Evolutionary conservation across 2,113 vertebrate genomes (phyloP).

Genomic region (Indicator indicator): DNA sequence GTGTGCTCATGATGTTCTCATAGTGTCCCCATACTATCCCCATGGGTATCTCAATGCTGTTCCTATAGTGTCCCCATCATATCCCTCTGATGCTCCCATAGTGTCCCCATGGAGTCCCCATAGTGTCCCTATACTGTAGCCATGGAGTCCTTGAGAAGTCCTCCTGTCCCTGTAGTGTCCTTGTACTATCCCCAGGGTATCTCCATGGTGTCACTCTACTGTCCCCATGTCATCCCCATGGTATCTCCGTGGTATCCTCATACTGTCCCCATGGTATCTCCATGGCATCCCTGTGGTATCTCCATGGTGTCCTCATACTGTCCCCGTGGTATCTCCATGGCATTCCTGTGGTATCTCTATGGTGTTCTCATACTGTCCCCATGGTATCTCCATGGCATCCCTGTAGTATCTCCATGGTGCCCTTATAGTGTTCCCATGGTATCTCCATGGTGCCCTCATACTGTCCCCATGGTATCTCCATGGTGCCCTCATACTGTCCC

Average conservation of each 20-base stretch:
- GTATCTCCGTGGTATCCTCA: not conserved
- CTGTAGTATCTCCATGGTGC: too few relatives aligned
- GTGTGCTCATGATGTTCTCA: not conserved
- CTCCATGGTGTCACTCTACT: not conserved
- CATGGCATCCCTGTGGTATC: not conserved
- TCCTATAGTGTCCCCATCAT: not conserved
- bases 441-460: too few relatives aligned
- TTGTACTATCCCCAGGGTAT: too few relatives aligned
- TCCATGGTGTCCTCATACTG: too few relatives aligned
- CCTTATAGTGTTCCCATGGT: not conserved
- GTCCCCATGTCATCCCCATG: too few relatives aligned
- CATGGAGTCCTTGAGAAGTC: too few relatives aligned
- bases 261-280: too few relatives aligned
- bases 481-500: too few relatives aligned
- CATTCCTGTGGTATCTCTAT: too few relatives aligned
- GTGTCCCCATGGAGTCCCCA: accelerated
- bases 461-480: accelerated
- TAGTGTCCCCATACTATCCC: not conserved
- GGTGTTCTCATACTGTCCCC: not conserved
- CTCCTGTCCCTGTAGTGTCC: too few relatives aligned
- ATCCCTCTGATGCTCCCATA: accelerated
- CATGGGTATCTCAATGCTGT: not conserved
- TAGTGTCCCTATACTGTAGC: too few relatives aligned
- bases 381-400: too few relatives aligned
- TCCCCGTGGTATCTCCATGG: not conserved